These are phyloP conservation scores for human DNA, from an alignment of 2,113 vertebrate genomes.

Conservation along the genomic window GRCh38 chr6:164642001-164642500, in stretches of 20 bases:
- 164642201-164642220: not conserved
- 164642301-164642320: not conserved
- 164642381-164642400: not conserved
- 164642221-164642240: not conserved
- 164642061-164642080: not conserved
- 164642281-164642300: not conserved
- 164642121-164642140: not conserved
- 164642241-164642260: rapidly evolving
- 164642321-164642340: not conserved
- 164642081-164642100: not conserved
- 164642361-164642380: not conserved
- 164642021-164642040: not conserved
- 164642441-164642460: not conserved
- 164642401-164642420: not conserved
- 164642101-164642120: not conserved
- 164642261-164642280: too few relatives aligned
- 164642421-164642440: not conserved
- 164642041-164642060: not conserved
- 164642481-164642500: too few relatives aligned
- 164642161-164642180: not conserved
- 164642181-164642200: not conserved
- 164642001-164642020: not conserved
- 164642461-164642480: not conserved
- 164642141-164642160: not conserved
- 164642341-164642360: rapidly evolving